Conservation (phyloP, 2,888 invertebrate genomes). For the Eilema caniola region DNA sequence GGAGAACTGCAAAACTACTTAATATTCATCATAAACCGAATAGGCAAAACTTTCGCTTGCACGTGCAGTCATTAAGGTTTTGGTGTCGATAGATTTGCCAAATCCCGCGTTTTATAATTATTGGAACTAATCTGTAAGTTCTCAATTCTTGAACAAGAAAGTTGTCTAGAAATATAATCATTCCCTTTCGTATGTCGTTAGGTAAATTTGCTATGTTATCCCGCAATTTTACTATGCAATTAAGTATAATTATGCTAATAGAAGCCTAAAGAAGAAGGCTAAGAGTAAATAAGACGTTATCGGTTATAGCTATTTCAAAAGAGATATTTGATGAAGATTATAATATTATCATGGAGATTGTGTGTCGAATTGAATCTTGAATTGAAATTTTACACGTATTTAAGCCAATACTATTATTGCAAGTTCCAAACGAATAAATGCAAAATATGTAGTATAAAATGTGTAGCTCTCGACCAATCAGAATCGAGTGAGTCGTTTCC, state of each 20-base stretch:
- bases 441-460: too few relatives aligned
- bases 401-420: too few relatives aligned
- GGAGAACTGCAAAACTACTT: constrained; percentile 40
- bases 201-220: constrained; percentile 32
- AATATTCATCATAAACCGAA: constrained; percentile 31
- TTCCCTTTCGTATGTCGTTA: constrained; percentile 22
- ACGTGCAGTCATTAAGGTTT: constrained; percentile 35
- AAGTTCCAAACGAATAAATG: too few relatives aligned
- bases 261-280: too few relatives aligned
- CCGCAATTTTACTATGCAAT: constrained; percentile 25
- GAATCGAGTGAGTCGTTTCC: too few relatives aligned
- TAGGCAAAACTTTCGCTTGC: constrained; percentile 33
- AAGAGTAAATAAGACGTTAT: too few relatives aligned
- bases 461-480: too few relatives aligned
- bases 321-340: constrained; percentile 33
- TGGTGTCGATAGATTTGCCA: constrained; percentile 27
- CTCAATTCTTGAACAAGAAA: constrained; percentile 25
- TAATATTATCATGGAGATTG: constrained; percentile 24
- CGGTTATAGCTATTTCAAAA: constrained; percentile 20
- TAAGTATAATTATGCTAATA: constrained; percentile 7
- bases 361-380: too few relatives aligned
- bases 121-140: constrained; percentile 19
- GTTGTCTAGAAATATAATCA: constrained; percentile 24
- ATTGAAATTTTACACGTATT: neutral
- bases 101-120: constrained; percentile 22